phyloP scores from a whole-genome alignment of 2,797 vertebrate genomes.

The Sebastes nivosus region DNA sequence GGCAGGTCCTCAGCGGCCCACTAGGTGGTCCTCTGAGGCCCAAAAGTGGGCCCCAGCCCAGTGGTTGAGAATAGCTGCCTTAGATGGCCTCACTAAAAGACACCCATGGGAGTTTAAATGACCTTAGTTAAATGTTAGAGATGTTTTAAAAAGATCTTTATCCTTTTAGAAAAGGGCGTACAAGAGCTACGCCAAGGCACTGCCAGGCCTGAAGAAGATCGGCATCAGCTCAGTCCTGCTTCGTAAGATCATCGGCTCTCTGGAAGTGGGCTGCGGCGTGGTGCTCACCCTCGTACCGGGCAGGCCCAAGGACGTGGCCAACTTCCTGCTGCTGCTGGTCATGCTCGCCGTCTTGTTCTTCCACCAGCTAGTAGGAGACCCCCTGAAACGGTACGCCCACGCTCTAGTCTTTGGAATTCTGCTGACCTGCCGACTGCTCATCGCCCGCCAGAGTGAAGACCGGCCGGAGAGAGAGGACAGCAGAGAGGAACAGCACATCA shows the following conservation, averaged over 20 bases:
- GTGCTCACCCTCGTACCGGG: conserved; percentile 96
- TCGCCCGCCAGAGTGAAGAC: conserved; percentile 96
- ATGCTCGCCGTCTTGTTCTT: conserved; percentile 97
- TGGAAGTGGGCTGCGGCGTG: conserved; percentile 94
- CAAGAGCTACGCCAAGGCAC: conserved; percentile 96
- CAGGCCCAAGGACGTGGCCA: conserved; percentile 95
- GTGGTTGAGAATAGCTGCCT: not conserved
- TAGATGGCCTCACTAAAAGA: not conserved
- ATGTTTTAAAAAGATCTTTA: conserved; percentile 9
- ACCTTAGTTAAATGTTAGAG: not conserved
- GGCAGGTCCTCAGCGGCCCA: too few relatives aligned
- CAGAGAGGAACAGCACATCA: conserved; percentile 83
- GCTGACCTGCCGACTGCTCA: conserved; percentile 95
- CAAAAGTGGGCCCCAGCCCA: rapidly evolving
- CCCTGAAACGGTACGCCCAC: conserved; percentile 96
- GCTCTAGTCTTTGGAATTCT: conserved; percentile 98
- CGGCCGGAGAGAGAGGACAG: conserved; percentile 85
- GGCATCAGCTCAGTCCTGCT: conserved; percentile 96
- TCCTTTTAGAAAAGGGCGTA: conserved; percentile 94
- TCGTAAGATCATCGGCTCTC: conserved; percentile 94
- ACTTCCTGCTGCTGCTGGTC: conserved; percentile 95
- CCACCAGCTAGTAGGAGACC: conserved; percentile 97
- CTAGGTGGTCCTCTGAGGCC: too few relatives aligned
- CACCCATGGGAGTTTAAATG: not conserved
- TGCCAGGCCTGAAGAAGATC: conserved; percentile 95